Evolutionary conservation across 1,140 invertebrate genomes (phyloP).

Genomic region (Rhyacophila brunnea): DNA sequence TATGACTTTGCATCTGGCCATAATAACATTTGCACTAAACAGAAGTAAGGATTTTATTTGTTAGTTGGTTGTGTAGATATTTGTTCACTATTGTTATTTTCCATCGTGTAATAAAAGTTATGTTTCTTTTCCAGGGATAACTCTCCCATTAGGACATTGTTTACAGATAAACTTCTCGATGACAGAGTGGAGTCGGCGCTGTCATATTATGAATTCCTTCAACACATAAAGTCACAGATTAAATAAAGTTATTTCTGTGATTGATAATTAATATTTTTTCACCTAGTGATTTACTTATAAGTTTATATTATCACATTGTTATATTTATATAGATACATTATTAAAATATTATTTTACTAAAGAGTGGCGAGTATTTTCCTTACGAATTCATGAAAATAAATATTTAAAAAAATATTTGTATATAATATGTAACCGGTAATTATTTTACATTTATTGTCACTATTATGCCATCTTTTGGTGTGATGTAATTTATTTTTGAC

Average conservation of each 20-base stretch:
- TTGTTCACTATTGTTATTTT: too few relatives aligned
- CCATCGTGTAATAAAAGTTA: neutral
- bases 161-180: slow-evolving; percentile 89
- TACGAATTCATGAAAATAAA: neutral
- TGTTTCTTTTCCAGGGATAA: slow-evolving; percentile 73
- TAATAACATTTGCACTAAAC: too few relatives aligned
- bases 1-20: too few relatives aligned
- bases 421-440: neutral
- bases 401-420: neutral
- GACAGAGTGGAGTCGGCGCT: slow-evolving; percentile 91
- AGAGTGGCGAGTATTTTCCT: neutral
- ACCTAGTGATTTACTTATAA: too few relatives aligned
- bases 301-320: too few relatives aligned
- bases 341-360: neutral
- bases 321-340: neutral
- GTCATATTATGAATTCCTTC: slow-evolving; percentile 97
- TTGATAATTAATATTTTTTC: too few relatives aligned
- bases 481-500: neutral
- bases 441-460: neutral
- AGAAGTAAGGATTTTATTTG: too few relatives aligned
- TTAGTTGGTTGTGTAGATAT: too few relatives aligned
- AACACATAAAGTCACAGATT: slow-evolving; percentile 89
- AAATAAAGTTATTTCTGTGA: slow-evolving; percentile 58
- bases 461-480: too few relatives aligned
- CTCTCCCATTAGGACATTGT: slow-evolving; percentile 74